Evolutionary conservation across 2,797 vertebrate species (phyloP), one percentile per base, ranked within the genome.

Genomic region (Holocentrus rufus): DNA sequence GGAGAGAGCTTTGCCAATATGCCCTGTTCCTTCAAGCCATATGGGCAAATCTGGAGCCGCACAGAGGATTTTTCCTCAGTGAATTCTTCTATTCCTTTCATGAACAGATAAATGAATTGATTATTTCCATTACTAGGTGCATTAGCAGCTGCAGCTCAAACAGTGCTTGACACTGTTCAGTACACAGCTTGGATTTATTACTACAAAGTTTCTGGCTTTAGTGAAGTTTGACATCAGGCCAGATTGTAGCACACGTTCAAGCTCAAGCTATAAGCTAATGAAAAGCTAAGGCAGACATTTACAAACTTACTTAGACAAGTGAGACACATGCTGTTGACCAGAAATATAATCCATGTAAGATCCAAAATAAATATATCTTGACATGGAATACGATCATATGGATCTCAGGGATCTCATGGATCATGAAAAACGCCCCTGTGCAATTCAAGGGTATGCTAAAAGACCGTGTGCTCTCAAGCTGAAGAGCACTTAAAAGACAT

Each of bases 1-100:
- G 70, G 72, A 75, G 22, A 3, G 66, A 76, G 85, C 79, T 86
- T 83, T 79, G 65, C 77, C 68, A 25, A 61, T 65, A n/a, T 74
- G 83, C 77, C 72, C 76, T 62, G 76, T 10, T 39, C 30, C 23
- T 30, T 4, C 10, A 42, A 60, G 20, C 22, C 58, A 20, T 60
- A 14, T 44, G 10, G 20, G 17, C 15, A 46, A 14, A 17, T 42
- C 20, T 22, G 59, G 0, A 39, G 47, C 53, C 42, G 53, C 69
- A 15, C 62, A 50, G 69, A 23, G 64, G 31, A 4, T 20, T 25
- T 50, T 59, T 22, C 10, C 15, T 47, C 4, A 3, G 15, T 44
- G 42, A 23, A 63, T 46, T 42, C 68, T 55, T 54, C 14, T 53
- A 15, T 71, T 55, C 1, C 20, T 67, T 20, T 8, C 17, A 18